These are phyloP conservation scores for Aramus guarauna DNA, from an alignment of 2,113 vertebrate species.

Conservation along the genomic window DNA sequence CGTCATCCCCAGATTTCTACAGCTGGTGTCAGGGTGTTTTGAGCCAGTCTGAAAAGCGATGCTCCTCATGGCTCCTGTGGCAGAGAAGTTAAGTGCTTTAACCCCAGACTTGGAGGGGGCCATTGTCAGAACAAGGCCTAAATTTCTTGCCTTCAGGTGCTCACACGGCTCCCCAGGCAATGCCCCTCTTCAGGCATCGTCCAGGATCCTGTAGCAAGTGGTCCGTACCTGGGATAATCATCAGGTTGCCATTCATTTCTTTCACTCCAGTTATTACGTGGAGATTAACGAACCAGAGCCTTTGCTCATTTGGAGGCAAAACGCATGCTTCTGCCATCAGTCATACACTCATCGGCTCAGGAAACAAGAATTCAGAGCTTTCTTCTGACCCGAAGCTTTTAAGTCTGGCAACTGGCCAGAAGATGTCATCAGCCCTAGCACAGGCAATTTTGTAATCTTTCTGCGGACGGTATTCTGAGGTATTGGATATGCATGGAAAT, in stretches of 20 bases:
- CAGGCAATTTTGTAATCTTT: background rate
- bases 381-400: slow-evolving; percentile 30
- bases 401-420: slow-evolving; percentile 5
- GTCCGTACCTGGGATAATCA: background rate
- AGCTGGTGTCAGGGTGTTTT: background rate
- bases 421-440: slow-evolving; percentile 10
- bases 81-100: background rate
- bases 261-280: background rate
- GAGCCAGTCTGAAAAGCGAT: background rate
- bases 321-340: background rate
- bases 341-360: background rate
- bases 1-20: background rate
- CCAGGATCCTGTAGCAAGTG: background rate
- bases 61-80: rapidly evolving
- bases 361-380: slow-evolving; percentile 10
- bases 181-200: rapidly evolving
- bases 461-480: background rate
- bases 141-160: rapidly evolving
- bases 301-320: background rate
- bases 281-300: background rate
- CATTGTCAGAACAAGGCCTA: background rate
- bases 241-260: background rate
- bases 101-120: rapidly evolving
- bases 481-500: background rate
- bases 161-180: background rate